These are phyloP conservation scores for Carabus problematicus DNA, from an alignment of 2,888 invertebrate genomes.

Conservation along the genomic window DNA sequence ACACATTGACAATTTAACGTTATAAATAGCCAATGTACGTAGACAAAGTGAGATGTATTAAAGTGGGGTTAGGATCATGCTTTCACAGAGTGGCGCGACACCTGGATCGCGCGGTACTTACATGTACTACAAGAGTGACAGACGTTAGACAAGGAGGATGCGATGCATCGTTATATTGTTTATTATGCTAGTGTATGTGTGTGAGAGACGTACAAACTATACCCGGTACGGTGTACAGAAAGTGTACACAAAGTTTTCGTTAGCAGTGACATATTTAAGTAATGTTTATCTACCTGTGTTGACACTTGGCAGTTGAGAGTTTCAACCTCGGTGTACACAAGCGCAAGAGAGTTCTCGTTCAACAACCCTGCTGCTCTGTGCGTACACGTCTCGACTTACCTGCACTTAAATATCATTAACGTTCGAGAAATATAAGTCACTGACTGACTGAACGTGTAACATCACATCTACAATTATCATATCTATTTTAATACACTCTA, in stretches of 20 bases:
- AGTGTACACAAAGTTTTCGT: constrained; percentile 39
- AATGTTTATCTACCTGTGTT: constrained; percentile 36
- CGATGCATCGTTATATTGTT: constrained; percentile 10
- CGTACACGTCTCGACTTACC: constrained; percentile 1
- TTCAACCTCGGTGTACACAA: constrained; percentile 31
- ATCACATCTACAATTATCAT: too few relatives aligned
- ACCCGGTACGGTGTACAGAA: constrained; percentile 25
- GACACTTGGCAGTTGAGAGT: constrained; percentile 32
- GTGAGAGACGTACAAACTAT: constrained; percentile 9
- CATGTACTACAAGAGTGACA: background rate
- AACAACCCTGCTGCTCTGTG: constrained; percentile 6
- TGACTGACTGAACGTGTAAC: background rate
- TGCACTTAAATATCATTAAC: constrained; percentile 23
- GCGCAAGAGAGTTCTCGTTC: background rate
- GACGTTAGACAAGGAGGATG: background rate
- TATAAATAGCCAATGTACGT: background rate
- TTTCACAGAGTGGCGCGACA: background rate
- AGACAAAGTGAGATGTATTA: background rate
- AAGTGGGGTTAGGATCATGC: background rate
- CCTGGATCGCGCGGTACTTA: background rate
- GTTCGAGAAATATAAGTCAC: constrained; percentile 11
- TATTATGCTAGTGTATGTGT: constrained; percentile 10
- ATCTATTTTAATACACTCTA: too few relatives aligned
- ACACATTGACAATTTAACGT: background rate
- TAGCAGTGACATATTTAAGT: constrained; percentile 39